Percentiles rank a stretch among this genome's conserved stretches.
phyloP scores from a whole-genome alignment of 2,888 invertebrate genomes.

The Conus canariensis region DNA sequence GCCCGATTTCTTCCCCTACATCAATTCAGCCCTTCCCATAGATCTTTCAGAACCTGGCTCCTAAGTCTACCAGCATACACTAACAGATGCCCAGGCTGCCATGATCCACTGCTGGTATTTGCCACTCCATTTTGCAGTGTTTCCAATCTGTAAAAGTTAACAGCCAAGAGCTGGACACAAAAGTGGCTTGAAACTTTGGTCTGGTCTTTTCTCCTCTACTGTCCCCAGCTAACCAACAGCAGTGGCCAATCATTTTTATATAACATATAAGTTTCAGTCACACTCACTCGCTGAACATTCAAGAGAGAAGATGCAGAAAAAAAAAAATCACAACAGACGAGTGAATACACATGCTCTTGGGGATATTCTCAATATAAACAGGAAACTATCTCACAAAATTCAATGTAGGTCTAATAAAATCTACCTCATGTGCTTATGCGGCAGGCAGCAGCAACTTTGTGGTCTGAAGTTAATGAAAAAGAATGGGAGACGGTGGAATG shows the following conservation, averaged over 20 bases:
- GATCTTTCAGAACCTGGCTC: no score
- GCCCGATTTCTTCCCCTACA: no score
- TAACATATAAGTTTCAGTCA: background rate
- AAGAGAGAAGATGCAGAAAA: background rate
- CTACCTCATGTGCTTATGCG: background rate
- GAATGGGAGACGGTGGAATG: constrained; percentile 42
- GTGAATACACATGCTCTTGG: background rate
- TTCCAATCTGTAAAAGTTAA: no score
- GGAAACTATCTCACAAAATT: background rate
- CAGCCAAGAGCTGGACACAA: no score
- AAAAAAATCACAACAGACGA: background rate
- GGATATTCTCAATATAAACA: no score
- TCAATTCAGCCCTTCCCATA: no score
- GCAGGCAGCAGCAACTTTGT: constrained; percentile 6
- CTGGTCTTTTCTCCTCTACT: background rate
- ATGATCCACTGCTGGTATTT: no score
- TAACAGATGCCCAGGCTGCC: no score
- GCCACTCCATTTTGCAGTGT: no score
- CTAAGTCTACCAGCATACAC: no score
- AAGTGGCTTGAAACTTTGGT: background rate
- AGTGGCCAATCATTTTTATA: background rate
- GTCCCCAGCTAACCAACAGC: no score
- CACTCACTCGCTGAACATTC: constrained; percentile 18
- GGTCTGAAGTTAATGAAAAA: constrained; percentile 39
- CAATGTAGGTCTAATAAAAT: background rate